Evolutionary conservation across 1,140 invertebrate species (phyloP), one percentile per base, ranked within the genome.

Genomic region (Eurytemora carolleeae): DNA sequence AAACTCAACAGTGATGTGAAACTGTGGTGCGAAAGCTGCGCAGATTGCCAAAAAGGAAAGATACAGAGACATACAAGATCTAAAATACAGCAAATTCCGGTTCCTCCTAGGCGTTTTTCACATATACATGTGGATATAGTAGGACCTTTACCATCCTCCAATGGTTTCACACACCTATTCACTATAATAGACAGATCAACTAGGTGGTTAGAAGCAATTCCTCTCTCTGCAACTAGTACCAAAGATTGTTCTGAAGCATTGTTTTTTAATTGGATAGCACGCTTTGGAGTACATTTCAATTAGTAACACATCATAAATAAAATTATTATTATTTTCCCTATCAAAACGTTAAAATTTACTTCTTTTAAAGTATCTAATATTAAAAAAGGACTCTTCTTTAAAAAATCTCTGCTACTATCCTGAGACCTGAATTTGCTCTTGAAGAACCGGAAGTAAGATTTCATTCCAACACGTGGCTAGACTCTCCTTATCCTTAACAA

Each of bases 121-220:
- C 70, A 74, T 58, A 64, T 78, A 0, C 72, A 78, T 64, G 63
- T 77, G 0, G 76, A 78, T 65, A 66, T 78, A 0, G 67, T 78
- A 16, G 71, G 74, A 0, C 75, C 71, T 0, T 54, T 78, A 2
- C 72, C 74, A 23, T 56, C 63, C 2, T 65, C 66, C 0, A 21
- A 69, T 2, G 70, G 67, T 17, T 69, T 63, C 53, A 21, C 22
- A 17, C 76, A 77, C 55, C 64, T 65, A 15, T 64, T 77, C 0
- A 77, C 75, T 0, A 66, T 68, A 3, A 71, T 75, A 1, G 71
- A 76, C 62, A 55, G 72, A 2, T 76, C 69, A 63, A 71, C 72
- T 0, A 59, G 71, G 18, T 76, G 67, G 69, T 70, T 68, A 0
- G 74, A 76, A 64, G 70, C 71, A 2, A 59, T 71, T 15, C 69